Percentiles rank a stretch among this genome's conserved stretches.
These are phyloP conservation scores for Galleria mellonella DNA, from an alignment of 1,140 invertebrate genomes.

Conservation along the genomic window DNA sequence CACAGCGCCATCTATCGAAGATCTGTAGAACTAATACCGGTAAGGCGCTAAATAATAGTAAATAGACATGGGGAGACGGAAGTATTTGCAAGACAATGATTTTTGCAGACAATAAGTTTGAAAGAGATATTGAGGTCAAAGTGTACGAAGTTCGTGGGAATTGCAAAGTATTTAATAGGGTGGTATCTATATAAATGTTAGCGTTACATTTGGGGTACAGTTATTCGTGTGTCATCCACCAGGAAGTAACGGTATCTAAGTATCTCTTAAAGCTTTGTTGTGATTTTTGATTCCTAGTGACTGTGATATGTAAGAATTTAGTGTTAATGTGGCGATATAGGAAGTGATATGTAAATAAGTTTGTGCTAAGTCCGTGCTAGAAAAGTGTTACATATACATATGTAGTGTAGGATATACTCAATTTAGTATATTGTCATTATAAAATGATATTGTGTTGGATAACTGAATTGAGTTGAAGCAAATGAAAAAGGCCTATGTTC, in stretches of 20 bases:
- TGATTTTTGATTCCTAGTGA: no score
- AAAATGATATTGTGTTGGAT: no score
- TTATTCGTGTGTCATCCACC: constrained; percentile 38
- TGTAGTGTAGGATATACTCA: no score
- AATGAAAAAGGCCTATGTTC: no score
- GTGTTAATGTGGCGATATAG: no score
- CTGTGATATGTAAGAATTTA: no score
- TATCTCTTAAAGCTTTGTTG: constrained; percentile 9
- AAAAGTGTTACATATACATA: no score
- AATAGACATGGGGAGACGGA: constrained; percentile 28
- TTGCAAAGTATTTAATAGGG: constrained; percentile 27
- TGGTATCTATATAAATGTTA: constrained; percentile 48
- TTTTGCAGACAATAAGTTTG: constrained; percentile 37
- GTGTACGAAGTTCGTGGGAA: constrained; percentile 45
- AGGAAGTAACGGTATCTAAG: constrained; percentile 48
- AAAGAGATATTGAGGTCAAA: constrained; percentile 27
- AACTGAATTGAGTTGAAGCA: no score
- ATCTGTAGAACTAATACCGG: constrained; percentile 18
- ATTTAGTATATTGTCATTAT: no score
- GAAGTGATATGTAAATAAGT: no score
- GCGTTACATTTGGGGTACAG: constrained; percentile 38
- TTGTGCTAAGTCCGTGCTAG: no score
- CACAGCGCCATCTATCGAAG: constrained; percentile 38
- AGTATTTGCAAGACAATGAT: constrained; percentile 45
- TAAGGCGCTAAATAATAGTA: constrained; percentile 14